phyloP scores from a whole-genome alignment of 2,797 vertebrate genomes.

The Ceryle rudis region DNA sequence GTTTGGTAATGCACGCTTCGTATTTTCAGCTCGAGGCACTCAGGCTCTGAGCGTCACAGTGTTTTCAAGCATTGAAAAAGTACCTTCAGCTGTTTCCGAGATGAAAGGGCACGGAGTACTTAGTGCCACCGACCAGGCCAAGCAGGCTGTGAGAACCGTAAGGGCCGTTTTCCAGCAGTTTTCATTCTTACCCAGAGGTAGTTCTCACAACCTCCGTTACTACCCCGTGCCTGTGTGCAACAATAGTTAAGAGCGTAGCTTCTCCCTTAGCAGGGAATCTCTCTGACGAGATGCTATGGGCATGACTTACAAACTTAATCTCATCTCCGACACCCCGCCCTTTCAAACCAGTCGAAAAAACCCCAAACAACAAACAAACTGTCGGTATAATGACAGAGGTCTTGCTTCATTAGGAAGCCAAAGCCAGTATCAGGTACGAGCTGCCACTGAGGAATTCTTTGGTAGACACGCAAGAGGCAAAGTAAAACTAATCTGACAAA shows the following conservation, averaged over 20 bases:
- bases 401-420: neutral
- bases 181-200: neutral
- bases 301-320: conserved; percentile 1
- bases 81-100: neutral
- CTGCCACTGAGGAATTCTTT: neutral
- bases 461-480: neutral
- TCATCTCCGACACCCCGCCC: neutral
- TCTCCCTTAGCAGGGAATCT: neutral
- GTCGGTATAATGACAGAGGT: neutral
- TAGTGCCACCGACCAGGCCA: neutral
- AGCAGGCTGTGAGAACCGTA: neutral
- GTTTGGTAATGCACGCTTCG: neutral
- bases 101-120: neutral
- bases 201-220: neutral
- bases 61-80: neutral
- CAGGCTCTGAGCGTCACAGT: neutral
- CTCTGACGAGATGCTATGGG: neutral
- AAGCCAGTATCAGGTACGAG: neutral
- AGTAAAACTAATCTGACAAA: neutral
- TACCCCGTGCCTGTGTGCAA: neutral
- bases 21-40: neutral
- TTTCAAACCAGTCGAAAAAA: neutral
- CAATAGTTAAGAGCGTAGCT: neutral
- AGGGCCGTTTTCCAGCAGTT: neutral
- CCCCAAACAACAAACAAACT: neutral